Evolutionary conservation across 1,140 invertebrate genomes (phyloP).

Genomic region (Eupeodes corollae): DNA sequence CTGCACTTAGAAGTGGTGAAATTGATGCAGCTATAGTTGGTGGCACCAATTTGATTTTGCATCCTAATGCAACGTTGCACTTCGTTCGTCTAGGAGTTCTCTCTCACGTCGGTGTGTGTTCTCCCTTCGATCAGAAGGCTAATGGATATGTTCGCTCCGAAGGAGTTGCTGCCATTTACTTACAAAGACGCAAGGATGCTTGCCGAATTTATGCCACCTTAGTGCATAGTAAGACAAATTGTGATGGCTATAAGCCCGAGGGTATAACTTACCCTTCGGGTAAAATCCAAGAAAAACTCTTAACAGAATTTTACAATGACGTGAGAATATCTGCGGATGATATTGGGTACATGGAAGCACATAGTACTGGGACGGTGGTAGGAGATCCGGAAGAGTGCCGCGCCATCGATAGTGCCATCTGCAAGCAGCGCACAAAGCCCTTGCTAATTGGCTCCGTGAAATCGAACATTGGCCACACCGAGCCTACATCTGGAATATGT

Average conservation of each 20-base stretch:
- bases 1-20: slow-evolving; percentile 40
- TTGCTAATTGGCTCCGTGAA: slow-evolving; percentile 77
- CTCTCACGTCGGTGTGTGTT: slow-evolving; percentile 40
- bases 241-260: slow-evolving; percentile 73
- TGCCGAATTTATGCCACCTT: slow-evolving; percentile 49
- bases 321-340: slow-evolving; percentile 54
- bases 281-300: slow-evolving; percentile 57
- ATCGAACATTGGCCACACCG: slow-evolving; percentile 82
- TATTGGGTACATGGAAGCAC: slow-evolving; percentile 74
- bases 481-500: slow-evolving; percentile 72
- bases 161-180: slow-evolving; percentile 45
- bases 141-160: slow-evolving; percentile 55
- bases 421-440: slow-evolving; percentile 48
- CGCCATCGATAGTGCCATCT: slow-evolving; percentile 69
- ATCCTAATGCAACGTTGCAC: slow-evolving; percentile 44
- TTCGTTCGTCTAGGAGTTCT: slow-evolving; percentile 27
- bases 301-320: slow-evolving; percentile 72
- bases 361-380: slow-evolving; percentile 65
- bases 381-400: slow-evolving; percentile 75
- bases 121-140: slow-evolving; percentile 46
- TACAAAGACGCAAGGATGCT: slow-evolving; percentile 46
- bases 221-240: slow-evolving; percentile 48
- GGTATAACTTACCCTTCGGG: slow-evolving; percentile 82
- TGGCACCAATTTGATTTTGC: slow-evolving; percentile 44
- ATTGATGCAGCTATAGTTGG: slow-evolving; percentile 52